Base-by-base conservation (phyloP, 2,888 invertebrate species). In the Baronia brevicornis region DNA sequence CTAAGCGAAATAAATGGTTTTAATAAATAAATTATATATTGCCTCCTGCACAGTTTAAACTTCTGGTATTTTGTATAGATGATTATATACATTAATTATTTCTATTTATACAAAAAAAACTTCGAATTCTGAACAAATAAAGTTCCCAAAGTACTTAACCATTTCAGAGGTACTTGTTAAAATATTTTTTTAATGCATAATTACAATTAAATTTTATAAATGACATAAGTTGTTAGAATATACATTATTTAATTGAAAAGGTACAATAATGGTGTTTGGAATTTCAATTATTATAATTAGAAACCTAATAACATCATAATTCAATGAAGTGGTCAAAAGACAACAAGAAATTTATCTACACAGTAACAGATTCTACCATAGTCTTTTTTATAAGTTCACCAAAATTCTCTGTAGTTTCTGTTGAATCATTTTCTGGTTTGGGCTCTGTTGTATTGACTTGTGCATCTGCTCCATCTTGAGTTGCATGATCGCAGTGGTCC, bases 311-410 rank as follows among this genome's bases (percentile, higher is more conserved):
- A 77, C 72, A 72, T 67, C 58, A 72, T 71, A 71, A 62, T 61
- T 61, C 40, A 63, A 58, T 66, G 63, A 61, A 65, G 69, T 52
- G 58, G 66, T 64, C 70, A 68, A 62, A 70, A 68, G 57, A 80
- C 70, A 77, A 79, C 72, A 74, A 69, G 60, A 63, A 66, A 69
- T 60, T 73, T 49, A 66, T 65, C 87, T 89, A 94, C 82, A 93
- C 93, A 55, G 91, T 92, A 55, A 93, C 94, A 54, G 94, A 94
- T 73, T 95, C 95, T 62, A 95, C 94, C 88, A 95, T 94, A 43
- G 94, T 93, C 77, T 95, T 94, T 74, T 95, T 95, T 51, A 95
- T 95, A 55, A 96, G 92, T 84, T 95, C 95, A 31, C 95, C 95
- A 61, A 95, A 94, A 70, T 95, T 95, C 57, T 94, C 93, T 48